A percentile compares a stretch with the other conserved stretches of the same genome.
Conservation (phyloP, 2,888 invertebrate genomes). For the Copidosoma aretas region DNA sequence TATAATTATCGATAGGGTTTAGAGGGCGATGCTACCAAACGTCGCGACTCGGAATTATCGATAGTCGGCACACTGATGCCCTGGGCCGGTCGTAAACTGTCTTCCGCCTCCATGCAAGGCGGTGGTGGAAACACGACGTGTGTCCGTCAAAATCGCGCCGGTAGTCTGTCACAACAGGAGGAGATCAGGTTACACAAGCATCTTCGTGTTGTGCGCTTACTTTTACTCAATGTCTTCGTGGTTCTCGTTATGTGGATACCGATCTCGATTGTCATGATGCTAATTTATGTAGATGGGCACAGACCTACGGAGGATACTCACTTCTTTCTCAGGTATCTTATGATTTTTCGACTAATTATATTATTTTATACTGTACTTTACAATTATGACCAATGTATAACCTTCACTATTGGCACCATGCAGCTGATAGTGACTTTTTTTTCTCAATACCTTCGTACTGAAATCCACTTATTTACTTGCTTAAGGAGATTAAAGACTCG, state of each 20-base stretch:
- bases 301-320: conserved; percentile 63
- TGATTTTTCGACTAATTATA: too few species aligned
- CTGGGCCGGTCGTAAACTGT: conserved; percentile 62
- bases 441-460: too few species aligned
- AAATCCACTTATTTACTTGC: too few species aligned
- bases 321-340: conserved; percentile 62
- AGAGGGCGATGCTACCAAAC: conserved; percentile 44
- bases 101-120: conserved; percentile 57
- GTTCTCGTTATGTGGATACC: conserved; percentile 69
- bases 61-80: conserved; percentile 64
- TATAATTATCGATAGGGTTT: conserved; percentile 33
- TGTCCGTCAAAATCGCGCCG: conserved; percentile 58
- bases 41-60: conserved; percentile 65
- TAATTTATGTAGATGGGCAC: conserved; percentile 66
- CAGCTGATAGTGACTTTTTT: too few species aligned
- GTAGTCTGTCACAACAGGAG: conserved; percentile 64
- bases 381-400: too few species aligned
- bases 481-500: too few species aligned
- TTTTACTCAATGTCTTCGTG: conserved; percentile 66
- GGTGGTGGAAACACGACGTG: neutral
- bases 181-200: conserved; percentile 66
- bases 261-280: conserved; percentile 65
- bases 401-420: too few species aligned
- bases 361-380: too few species aligned
- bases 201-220: conserved; percentile 65